Percentiles rank a stretch among this genome's conserved stretches.
These are phyloP conservation scores for Eulemur mongoz DNA, from an alignment of 2,797 vertebrate genomes.

Conservation along the genomic window DNA sequence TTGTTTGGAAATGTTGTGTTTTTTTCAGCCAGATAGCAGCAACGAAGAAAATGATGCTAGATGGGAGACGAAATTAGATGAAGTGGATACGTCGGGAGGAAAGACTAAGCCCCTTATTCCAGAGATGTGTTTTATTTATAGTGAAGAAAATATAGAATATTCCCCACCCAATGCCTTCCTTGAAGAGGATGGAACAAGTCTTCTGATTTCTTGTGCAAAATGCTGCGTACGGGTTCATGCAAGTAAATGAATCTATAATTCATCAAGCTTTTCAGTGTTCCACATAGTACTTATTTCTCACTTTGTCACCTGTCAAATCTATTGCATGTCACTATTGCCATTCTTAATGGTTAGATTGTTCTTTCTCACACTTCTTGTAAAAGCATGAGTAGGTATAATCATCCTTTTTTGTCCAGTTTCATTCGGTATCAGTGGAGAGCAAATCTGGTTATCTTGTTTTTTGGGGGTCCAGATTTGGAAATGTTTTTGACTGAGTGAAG, in stretches of 20 bases:
- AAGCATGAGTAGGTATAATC: not conserved
- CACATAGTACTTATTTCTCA: not conserved
- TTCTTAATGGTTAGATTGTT: constrained; percentile 12
- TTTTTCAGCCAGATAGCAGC: constrained; percentile 89
- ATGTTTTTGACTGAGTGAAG: not conserved
- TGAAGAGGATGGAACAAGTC: constrained; percentile 95
- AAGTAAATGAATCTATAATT: constrained; percentile 89
- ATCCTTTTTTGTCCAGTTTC: not conserved
- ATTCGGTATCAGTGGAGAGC: not conserved
- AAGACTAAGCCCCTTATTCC: constrained; percentile 95
- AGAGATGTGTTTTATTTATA: constrained; percentile 97
- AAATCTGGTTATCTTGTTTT: not conserved
- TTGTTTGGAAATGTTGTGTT: constrained; percentile 71
- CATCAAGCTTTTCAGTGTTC: constrained; percentile 24
- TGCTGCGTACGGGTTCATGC: constrained; percentile 95
- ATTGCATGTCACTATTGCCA: not conserved
- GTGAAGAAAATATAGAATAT: constrained; percentile 91
- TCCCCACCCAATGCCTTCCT: constrained; percentile 92
- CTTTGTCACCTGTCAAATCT: not conserved
- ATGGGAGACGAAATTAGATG: constrained; percentile 78
- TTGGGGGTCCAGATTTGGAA: not conserved
- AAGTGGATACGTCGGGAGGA: constrained; percentile 68
- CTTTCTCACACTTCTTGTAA: not conserved
- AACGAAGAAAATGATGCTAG: constrained; percentile 82
- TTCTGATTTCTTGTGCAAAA: constrained; percentile 92